Conservation (phyloP, 1,140 invertebrate genomes). For the Musca domestica region DNA sequence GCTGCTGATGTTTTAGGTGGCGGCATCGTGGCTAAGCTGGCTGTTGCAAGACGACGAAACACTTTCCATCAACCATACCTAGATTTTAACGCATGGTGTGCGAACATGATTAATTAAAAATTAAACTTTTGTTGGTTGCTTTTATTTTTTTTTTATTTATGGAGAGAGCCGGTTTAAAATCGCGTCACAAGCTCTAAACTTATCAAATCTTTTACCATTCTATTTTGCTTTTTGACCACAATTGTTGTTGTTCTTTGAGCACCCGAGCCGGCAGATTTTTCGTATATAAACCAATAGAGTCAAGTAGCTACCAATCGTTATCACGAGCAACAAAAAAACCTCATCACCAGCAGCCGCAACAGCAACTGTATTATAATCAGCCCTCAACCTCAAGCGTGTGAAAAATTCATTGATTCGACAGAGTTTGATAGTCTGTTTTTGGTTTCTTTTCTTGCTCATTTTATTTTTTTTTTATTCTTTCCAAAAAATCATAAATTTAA, state of each 20-base stretch:
- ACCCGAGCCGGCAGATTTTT: not conserved
- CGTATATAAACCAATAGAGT: not conserved
- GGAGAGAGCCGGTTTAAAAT: constrained; percentile 1
- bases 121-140: not conserved
- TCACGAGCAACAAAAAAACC: not conserved
- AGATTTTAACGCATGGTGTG: not conserved
- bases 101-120: constrained; percentile 13
- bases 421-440: not conserved
- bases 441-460: not conserved
- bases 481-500: constrained; percentile 18
- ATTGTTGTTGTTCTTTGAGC: not conserved
- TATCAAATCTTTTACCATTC: not conserved
- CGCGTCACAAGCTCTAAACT: constrained; percentile 1
- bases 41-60: no score
- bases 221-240: not conserved
- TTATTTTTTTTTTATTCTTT: constrained; percentile 16
- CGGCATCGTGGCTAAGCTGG: no score
- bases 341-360: no score
- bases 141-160: not conserved
- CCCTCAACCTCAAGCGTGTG: constrained; percentile 5
- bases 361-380: no score
- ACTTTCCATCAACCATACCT: not conserved
- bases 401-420: constrained; percentile 4
- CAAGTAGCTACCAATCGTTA: not conserved
- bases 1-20: not conserved